Base-by-base conservation (phyloP, 2,797 vertebrate species). In the Vultur gryphus region DNA sequence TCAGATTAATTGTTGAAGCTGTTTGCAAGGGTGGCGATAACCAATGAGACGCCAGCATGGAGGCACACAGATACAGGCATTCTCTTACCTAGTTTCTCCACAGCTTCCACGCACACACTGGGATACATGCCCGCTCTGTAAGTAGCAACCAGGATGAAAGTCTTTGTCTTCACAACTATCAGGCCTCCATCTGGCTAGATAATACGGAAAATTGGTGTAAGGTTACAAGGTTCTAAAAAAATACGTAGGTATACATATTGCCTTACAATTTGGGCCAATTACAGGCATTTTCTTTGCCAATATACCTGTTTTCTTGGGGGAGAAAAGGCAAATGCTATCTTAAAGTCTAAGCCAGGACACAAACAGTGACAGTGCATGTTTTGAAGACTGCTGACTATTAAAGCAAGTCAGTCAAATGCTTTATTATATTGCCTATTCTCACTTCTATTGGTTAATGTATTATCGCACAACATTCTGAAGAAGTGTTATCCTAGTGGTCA, bases 101-200 rank as follows among this genome's bases (percentile, higher is more conserved):
- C 95, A 23, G 98, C 98, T 96, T 99, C 98, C 80, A 98, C 98
- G 6, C 98, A 98, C 62, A 99, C 97, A 9, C 98, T 98, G 58
- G 98, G 98, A 87, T 98, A 98, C 98, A 98, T 98, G 87, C 95
- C 97, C 6, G 93, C 95, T 18, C 58, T 89, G 82, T 98, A 99
- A 5, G 98, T 98, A 73, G 98, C 96, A 44, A 98, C 95, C 75
- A 99, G 84, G 52, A 98, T 93, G 71, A 98, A 98, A 43, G 87
- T 39, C 8, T 83, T 67, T 11, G 98, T 98, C 93, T 97, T 98
- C 70, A 97, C 98, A 61, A 97, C 52, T 31, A 98, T 72, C 83
- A 98, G 73, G 20, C 98, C 98, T 29, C 89, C 95, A 7, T 97
- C 95, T 46, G 95, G 96, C 98, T 98, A 87, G 39, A 43, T 51